Base-by-base conservation (phyloP, 2,797 vertebrate species). In the Heliangelus exortis region DNA sequence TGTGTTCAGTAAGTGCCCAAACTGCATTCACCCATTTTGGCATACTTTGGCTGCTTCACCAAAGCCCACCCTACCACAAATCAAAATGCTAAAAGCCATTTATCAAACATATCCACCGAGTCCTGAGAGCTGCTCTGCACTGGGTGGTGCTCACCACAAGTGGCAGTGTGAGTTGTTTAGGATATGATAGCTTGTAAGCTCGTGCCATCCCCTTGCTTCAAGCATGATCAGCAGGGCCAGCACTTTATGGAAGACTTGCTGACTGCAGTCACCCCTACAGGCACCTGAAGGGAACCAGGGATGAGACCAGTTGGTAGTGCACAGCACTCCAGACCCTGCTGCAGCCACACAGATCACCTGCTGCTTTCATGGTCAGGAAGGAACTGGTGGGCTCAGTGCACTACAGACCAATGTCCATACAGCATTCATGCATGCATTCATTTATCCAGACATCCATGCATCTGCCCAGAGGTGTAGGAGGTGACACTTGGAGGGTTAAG, bases 341-440 rank as follows among this genome's bases (percentile, higher is more conserved):
- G 55, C 23, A 69, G 55, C 34, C 68, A 45, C 4, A 0, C 53
- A 29, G 31, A 13, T 50, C 29, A 39, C n/a, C 61, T 41, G 10
- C 21, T 29, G 34, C 62, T 63, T 39, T 47, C n/a, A 26, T 7
- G 25, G 61, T 51, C n/a, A 13, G 62, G 43, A 25, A 29, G 34
- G 48, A 63, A 39, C 16, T 0, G 0, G n/a, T 39, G 28, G 28
- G 29, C 17, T 68, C 6, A 1, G 55, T 19, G 21, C 13, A 3
- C 39, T 63, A 50, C 36, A 74, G 57, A 47, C 48, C 61, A 34
- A 6, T 15, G 66, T 20, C 21, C 61, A n/a, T 22, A 20, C 23
- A 48, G 34, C 11, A 14, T 67, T 69, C 48, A n/a, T 47, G 28
- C 18, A 3, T 23, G 48, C 33, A 31, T 75, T 31, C 5, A 6